Percentiles rank a stretch among this genome's conserved stretches.
These are phyloP conservation scores for Radopholus similis DNA, from an alignment of 1,140 invertebrate species.

Conservation along the genomic window DNA sequence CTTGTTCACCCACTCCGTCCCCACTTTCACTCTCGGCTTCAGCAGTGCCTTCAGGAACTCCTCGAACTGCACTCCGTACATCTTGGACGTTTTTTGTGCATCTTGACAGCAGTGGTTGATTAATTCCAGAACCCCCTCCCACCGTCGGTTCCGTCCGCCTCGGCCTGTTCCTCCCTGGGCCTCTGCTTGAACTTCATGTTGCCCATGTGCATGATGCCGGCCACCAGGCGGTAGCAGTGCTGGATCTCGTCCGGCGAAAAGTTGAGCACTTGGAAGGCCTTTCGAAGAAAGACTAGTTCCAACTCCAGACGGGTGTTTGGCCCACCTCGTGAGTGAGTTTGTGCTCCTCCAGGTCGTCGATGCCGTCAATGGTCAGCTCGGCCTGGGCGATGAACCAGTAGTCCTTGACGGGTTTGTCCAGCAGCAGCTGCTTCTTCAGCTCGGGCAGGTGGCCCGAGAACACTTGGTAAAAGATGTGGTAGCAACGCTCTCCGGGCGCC, in stretches of 20 bases:
- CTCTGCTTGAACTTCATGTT: slow-evolving; percentile 97
- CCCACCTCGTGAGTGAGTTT: slow-evolving; percentile 78
- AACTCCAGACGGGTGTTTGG: slow-evolving; percentile 63
- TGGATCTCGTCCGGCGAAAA: slow-evolving; percentile 93
- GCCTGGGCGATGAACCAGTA: slow-evolving; percentile 84
- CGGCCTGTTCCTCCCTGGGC: slow-evolving; percentile 98
- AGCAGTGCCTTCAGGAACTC: slow-evolving; percentile 67
- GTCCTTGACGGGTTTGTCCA: slow-evolving; percentile 52
- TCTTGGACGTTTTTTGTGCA: slow-evolving; percentile 66
- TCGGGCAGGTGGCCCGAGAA: slow-evolving; percentile 78
- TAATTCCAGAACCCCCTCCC: background rate
- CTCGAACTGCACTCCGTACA: slow-evolving; percentile 66
- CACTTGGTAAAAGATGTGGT: slow-evolving; percentile 69
- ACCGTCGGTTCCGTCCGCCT: slow-evolving; percentile 84
- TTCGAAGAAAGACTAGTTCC: slow-evolving; percentile 65
- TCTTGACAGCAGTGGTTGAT: slow-evolving; percentile 55
- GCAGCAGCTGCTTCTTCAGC: slow-evolving; percentile 62
- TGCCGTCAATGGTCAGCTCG: slow-evolving; percentile 83
- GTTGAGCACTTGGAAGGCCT: slow-evolving; percentile 94
- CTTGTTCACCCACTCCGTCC: slow-evolving; percentile 69
- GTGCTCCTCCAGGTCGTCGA: slow-evolving; percentile 90
- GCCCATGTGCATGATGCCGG: slow-evolving; percentile 88
- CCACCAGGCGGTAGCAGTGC: slow-evolving; percentile 91
- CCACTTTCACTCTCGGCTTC: slow-evolving; percentile 69
- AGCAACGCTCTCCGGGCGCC: slow-evolving; percentile 92